phyloP scores from a whole-genome alignment of 2,797 vertebrate species.

The Petrocephalus sullivani region DNA sequence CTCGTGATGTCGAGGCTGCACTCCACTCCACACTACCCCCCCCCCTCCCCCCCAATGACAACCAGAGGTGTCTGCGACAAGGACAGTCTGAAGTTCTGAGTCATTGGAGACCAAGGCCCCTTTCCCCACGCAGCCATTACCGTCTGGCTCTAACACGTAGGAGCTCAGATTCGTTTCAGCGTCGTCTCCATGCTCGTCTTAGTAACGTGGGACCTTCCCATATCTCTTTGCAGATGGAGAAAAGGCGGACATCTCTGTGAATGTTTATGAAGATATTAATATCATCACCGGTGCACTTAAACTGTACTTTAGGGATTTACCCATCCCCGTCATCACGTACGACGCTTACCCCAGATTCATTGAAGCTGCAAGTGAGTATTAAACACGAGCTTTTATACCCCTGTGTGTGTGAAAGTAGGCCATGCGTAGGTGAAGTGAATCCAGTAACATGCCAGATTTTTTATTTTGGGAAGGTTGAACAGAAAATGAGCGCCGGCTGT shows the following conservation, averaged over 20 bases:
- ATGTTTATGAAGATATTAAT: conserved; percentile 98
- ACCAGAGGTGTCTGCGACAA: neutral
- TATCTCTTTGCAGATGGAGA: conserved; percentile 78
- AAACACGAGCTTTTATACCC: neutral
- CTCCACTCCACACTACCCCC: conserved; percentile 24
- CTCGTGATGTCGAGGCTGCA: conserved; percentile 46
- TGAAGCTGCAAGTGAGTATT: conserved; percentile 88
- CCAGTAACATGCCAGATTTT: neutral
- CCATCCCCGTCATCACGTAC: conserved; percentile 93
- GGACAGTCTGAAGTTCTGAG: neutral
- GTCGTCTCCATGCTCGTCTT: neutral
- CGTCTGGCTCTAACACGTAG: neutral
- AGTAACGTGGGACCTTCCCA: conserved; percentile 19
- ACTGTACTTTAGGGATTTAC: conserved; percentile 98
- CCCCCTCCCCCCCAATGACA: neutral
- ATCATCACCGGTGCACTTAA: conserved; percentile 98
- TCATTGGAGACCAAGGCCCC: neutral
- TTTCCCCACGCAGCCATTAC: neutral
- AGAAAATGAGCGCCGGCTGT: neutral
- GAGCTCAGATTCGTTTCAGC: neutral
- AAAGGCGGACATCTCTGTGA: conserved; percentile 97
- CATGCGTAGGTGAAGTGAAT: neutral
- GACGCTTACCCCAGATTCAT: conserved; percentile 97
- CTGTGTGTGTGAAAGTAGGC: neutral
- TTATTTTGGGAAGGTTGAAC: neutral